Conservation (phyloP, 2,113 vertebrate species). For the Saccopteryx bilineata region DNA sequence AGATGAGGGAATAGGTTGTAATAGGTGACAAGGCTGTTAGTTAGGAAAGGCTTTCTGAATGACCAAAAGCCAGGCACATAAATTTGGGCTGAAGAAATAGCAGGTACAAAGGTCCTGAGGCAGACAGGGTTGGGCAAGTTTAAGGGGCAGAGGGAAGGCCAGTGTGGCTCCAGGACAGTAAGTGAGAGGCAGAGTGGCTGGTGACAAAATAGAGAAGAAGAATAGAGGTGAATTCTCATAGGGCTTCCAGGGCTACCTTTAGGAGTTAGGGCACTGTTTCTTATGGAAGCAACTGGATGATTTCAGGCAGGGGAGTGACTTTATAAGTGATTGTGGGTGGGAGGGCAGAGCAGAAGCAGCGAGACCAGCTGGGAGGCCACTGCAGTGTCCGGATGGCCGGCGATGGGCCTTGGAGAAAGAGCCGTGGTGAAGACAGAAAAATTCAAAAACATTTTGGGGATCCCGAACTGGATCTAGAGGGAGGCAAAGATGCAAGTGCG, state of each 20-base stretch:
- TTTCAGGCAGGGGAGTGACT: not conserved
- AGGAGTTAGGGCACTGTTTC: not conserved
- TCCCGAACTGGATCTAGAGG: not conserved
- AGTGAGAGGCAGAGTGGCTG: not conserved
- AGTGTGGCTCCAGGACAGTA: not conserved
- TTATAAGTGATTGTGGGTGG: not conserved
- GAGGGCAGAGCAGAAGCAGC: not conserved
- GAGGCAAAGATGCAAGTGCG: not conserved
- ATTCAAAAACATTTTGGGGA: not conserved
- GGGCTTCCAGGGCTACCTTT: not conserved
- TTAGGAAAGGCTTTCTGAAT: not conserved
- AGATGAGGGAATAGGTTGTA: not conserved
- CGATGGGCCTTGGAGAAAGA: not conserved
- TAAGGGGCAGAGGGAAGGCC: not conserved
- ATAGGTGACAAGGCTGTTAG: not conserved
- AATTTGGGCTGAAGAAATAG: not conserved
- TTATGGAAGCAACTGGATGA: not conserved
- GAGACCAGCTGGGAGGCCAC: not conserved
- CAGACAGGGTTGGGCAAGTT: not conserved
- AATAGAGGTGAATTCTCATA: not conserved
- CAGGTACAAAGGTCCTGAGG: not conserved
- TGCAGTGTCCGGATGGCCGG: not conserved
- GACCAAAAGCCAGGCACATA: not conserved
- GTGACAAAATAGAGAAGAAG: not conserved
- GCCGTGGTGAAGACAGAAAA: not conserved